Evolutionary conservation across 1,140 invertebrate genomes (phyloP), one percentile per base, ranked within the genome.

Genomic region (Sminthurides bifidus): DNA sequence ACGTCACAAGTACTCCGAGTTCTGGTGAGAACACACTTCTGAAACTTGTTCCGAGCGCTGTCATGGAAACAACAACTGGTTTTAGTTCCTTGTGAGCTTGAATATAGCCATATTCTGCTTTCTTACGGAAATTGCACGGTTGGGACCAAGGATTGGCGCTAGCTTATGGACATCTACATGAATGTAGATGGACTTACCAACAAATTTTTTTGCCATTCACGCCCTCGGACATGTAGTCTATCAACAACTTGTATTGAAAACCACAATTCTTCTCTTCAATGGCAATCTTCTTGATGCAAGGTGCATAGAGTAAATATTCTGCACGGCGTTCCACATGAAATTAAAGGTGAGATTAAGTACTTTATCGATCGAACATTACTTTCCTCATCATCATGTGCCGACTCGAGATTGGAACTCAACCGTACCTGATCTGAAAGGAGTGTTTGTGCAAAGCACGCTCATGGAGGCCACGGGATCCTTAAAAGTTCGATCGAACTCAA

Each of bases 391-490:
- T n/a, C n/a, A n/a, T n/a, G n/a, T n/a, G n/a, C n/a, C n/a, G n/a
- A n/a, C 6, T 17, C n/a, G 5, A 41, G n/a, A 8, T 35, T 35
- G 38, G 23, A 41, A 41, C 17, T 41, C 38, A 41, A 41, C n/a
- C 5, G 44, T 59, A 64, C 62, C 62, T 59, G 54, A 59, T 33
- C 56, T 52, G 38, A 61, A 59, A 12, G 45, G 54, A 43, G 58
- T 54, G 30, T 65, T 57, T 21, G 55, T 49, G 24, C 63, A 65
- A 19, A 65, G 51, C 15, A 46, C 58, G 3, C 29, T 52, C 63
- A 65, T 65, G n/a, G 59, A 52, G 17, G 38, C 31, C 14, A 58
- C 53, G 17, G 63, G 59, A 31, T 65, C 59, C 12, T 57, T 58
- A 43, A 61, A 58, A 5, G 44, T 27, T 35, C 29, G 33, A 17